Conservation (phyloP, 2,113 vertebrate species). For the Sitta europaea region DNA sequence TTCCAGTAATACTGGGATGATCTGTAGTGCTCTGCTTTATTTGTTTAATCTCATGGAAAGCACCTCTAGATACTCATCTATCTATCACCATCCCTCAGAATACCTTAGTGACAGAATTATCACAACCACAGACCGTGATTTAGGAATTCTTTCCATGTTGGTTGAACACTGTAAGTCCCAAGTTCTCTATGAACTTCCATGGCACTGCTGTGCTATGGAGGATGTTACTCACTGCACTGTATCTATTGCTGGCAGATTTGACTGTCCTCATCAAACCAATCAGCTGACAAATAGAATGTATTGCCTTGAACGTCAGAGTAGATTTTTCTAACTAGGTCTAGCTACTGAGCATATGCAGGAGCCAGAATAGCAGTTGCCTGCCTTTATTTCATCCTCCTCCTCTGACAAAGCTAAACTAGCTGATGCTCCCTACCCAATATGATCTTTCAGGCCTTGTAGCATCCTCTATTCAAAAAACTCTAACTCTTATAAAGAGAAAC, state of each 20-base stretch:
- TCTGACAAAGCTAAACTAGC: conserved; percentile 33
- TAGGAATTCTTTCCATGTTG: background rate
- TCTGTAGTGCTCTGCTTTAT: background rate
- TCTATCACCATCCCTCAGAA: background rate
- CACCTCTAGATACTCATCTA: background rate
- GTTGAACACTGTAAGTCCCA: background rate
- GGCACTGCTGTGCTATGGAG: background rate
- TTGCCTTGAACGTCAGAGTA: conserved; percentile 43
- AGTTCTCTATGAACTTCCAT: background rate
- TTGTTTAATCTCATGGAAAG: background rate
- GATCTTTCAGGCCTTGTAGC: conserved; percentile 1
- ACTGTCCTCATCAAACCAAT: background rate
- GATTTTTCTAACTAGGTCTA: conserved; percentile 65
- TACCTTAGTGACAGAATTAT: background rate
- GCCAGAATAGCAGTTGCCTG: conserved; percentile 58
- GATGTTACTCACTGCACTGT: background rate
- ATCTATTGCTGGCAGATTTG: background rate
- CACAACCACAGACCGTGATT: background rate
- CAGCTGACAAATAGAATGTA: conserved; percentile 38
- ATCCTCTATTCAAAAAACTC: background rate
- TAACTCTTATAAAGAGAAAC: background rate
- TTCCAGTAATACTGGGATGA: background rate
- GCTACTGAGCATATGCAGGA: conserved; percentile 55
- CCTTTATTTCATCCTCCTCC: conserved; percentile 58
- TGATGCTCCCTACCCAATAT: background rate